Base-by-base conservation (phyloP, 2,888 invertebrate genomes). In the Pegoplata infirma region DNA sequence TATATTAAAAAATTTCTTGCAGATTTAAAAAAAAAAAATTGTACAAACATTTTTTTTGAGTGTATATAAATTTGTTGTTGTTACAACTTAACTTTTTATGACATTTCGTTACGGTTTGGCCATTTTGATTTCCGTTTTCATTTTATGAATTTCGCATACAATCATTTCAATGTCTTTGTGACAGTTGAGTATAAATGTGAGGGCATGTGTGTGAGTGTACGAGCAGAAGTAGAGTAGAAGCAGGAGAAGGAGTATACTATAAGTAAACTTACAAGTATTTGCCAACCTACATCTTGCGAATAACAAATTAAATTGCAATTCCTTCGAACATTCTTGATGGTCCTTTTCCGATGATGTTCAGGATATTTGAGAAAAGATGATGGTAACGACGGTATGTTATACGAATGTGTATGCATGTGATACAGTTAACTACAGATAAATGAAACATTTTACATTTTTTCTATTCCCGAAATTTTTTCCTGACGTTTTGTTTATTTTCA, bases 291-390 rank as follows among this genome's bases (percentile, higher is more conserved):
- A 75, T 51, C 55, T 69, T 55, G 56, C 67, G 63, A 66, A 75
- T 71, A 75, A 71, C 66, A 79, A 79, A 79, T 79, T 69, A 77
- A 80, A 75, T 74, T 71, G 63, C 74, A 80, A 77, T 79, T 74
- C 67, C 67, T 73, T 74, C 67, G 56, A 73, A 71, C 55, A 59
- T 71, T 63, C 44, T 51, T 66, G 64, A 53, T 51, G 49, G 59
- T 56, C 59, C 46, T 72, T 49, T 74, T 61, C 32, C 51, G 56
- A 56, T 51, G 17, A 51, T 28, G 53, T 44, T 53, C 19, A 71
- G 17, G 58, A 59, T 23, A 67, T 23, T 7, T 36, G 5, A 40
- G n/a, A 40, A 40, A 40, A 40, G n/a, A 25, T 25, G 6, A 25
- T 25, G 6, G 25, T 25, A 25, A 25, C 25, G 36, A 40, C 36